Base-by-base conservation (phyloP, 2,797 vertebrate genomes). In the Onychomys torridus region DNA sequence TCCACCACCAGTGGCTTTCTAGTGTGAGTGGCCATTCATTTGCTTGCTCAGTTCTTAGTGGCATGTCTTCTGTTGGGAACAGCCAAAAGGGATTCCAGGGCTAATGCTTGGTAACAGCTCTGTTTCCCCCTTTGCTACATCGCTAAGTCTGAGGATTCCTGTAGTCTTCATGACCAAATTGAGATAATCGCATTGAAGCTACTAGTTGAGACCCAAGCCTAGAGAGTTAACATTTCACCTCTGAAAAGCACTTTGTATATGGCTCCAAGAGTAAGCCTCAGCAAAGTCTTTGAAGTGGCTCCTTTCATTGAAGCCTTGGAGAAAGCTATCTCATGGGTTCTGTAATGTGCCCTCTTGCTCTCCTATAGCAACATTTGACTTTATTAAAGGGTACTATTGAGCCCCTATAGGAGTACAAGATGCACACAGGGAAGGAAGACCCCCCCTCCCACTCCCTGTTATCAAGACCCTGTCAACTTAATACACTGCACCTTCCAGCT, bases 1-100 rank as follows among this genome's bases (percentile, higher is more conserved):
- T 84, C 94, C 96, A 63, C 96, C 90, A 93, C 90, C 94, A 93
- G 96, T 73, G 95, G 98, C 98, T 99, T 97, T 87, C 97, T 91
- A 78, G 81, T 94, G 94, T 63, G 90, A 98, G 97, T 97, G 97
- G 98, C 98, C 96, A n/a, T 98, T 93, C 94, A 97, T 92, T 93
- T 0, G 43, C 98, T 98, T 97, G 94, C 92, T 96, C 97, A 75
- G 91, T 94, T 96, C 91, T 97, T 96, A 97, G 97, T 37, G 83
- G 96, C 95, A 97, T 84, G 52, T 82, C 88, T 96, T 98, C 98
- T 98, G 69, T 83, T 92, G 67, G 96, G 94, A 97, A 96, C 76
- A 96, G 95, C 96, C 97, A 95, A 96, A 65, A 96, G 97, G 94
- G 96, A 97, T 95, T 97, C 71, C 97, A 93, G 96, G 92, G 96